These are phyloP conservation scores for Intellagama lesueurii DNA, from an alignment of 2,797 vertebrate species.

Conservation along the genomic window DNA sequence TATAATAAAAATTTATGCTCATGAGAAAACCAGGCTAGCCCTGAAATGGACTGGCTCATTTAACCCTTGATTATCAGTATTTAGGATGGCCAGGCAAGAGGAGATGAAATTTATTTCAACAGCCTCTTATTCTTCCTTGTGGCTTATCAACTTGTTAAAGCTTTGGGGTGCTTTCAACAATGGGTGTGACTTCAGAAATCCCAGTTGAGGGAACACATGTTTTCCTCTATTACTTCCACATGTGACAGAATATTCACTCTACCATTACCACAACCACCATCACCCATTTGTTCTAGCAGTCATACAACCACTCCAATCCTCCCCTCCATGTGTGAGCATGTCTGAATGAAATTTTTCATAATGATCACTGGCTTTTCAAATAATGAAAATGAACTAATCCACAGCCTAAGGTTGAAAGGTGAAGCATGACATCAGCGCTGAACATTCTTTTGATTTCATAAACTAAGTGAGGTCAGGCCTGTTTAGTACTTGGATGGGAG, in stretches of 20 bases:
- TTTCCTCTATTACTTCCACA: not conserved
- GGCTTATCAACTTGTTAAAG: conserved; percentile 34
- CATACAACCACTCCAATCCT: conserved; percentile 12
- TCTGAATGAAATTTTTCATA: not conserved
- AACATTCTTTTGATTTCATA: too few species aligned
- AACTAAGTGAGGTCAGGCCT: too few species aligned
- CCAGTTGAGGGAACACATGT: conserved; percentile 5
- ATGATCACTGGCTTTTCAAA: not conserved
- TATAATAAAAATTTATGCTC: conserved; percentile 43
- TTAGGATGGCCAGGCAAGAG: conserved; percentile 39
- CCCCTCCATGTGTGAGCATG: conserved; percentile 10
- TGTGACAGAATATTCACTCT: conserved; percentile 28
- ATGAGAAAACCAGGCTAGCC: conserved; percentile 50
- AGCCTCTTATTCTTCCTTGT: conserved; percentile 44
- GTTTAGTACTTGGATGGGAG: too few species aligned
- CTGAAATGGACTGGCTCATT: conserved; percentile 30
- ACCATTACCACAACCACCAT: not conserved
- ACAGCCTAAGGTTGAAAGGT: conserved; percentile 2
- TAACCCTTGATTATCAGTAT: conserved; percentile 37
- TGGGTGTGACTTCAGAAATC: not conserved
- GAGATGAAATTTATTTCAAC: conserved; percentile 40
- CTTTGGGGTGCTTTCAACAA: conserved; percentile 9
- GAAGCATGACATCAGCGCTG: too few species aligned
- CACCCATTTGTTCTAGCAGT: conserved; percentile 7
- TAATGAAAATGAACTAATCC: conserved; percentile 10